Evolutionary conservation across 1,140 invertebrate species (phyloP), one percentile per base, ranked within the genome.

Genomic region (Trichogramma pretiosum): DNA sequence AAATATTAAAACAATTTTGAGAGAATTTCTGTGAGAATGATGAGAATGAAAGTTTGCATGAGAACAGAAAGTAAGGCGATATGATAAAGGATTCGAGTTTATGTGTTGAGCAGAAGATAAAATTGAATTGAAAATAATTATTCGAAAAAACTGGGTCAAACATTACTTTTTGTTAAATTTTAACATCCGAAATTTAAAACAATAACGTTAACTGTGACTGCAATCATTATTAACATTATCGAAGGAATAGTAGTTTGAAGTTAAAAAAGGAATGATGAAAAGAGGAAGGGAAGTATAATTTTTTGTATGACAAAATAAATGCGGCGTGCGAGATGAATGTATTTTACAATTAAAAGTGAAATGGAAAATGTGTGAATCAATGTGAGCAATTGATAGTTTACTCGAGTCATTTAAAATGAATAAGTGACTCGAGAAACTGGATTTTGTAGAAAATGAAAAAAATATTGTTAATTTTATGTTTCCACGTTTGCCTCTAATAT

Each of bases 221-320:
- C 67, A 69, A 69, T 69, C 65, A 69, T 66, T 63, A 63, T 56
- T 59, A n/a, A n/a, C n/a, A n/a, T n/a, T 56, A 58, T 39, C 42
- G 55, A 56, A 51, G 44, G 24, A 48, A 44, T 45, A 36, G n/a
- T n/a, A n/a, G n/a, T n/a, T n/a, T n/a, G n/a, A n/a, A n/a, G n/a
- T n/a, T n/a, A n/a, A n/a, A 51, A 28, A 46, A 44, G 44, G 33
- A n/a, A 48, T 36, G 30, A 44, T 26, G 44, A 13, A 21, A 33
- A 34, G 34, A 32, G 22, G 18, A 45, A 38, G 22, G 36, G 42
- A 11, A 21, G 11, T 51, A 42, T 42, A 37, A 46, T 41, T 41
- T 39, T 50, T 46, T 51, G 44, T 28, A 42, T 36, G 32, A 50
- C 14, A 46, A 41, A 40, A 39, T 19, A 39, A 18, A 43, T 34